A percentile compares a stretch with the other conserved stretches of the same genome.
Evolutionary conservation across 2,113 vertebrate genomes (phyloP).

Genomic region (Aphyosemion australe): DNA sequence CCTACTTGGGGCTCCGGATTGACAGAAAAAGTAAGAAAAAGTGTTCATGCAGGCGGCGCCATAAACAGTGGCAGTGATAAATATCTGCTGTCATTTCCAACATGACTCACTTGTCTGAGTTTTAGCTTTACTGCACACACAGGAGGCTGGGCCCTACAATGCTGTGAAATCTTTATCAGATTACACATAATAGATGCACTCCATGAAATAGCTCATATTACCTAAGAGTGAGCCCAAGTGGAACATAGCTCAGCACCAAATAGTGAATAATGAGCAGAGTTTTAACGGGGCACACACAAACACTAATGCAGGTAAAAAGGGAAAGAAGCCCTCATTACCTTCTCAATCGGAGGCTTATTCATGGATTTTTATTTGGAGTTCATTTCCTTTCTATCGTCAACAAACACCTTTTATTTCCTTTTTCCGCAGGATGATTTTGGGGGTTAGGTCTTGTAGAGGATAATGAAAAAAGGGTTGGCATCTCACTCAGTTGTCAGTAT

Average conservation of each 20-base stretch:
- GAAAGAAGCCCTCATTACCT: slow-evolving; percentile 39
- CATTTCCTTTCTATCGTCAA: slow-evolving; percentile 3
- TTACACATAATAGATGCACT: slow-evolving; percentile 72
- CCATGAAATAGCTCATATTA: slow-evolving; percentile 67
- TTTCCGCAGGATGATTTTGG: no score
- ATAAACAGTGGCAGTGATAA: slow-evolving; percentile 77
- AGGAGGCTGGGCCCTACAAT: slow-evolving; percentile 48
- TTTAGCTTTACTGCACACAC: slow-evolving; percentile 59
- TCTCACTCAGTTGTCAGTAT: background rate
- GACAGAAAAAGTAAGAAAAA: slow-evolving; percentile 52
- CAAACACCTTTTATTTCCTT: background rate
- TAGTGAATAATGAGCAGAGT: slow-evolving; percentile 62
- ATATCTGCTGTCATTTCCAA: slow-evolving; percentile 76
- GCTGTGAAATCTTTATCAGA: slow-evolving; percentile 65
- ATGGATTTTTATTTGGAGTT: slow-evolving; percentile 36
- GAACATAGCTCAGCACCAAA: slow-evolving; percentile 47
- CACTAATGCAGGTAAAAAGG: slow-evolving; percentile 51
- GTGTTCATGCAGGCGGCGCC: slow-evolving; percentile 51
- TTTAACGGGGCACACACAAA: slow-evolving; percentile 49
- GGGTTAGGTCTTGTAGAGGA: slow-evolving; percentile 1
- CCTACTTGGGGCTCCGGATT: slow-evolving; percentile 56
- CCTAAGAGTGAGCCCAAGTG: slow-evolving; percentile 48
- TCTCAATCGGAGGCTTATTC: slow-evolving; percentile 17
- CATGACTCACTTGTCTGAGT: slow-evolving; percentile 74
- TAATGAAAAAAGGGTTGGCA: slow-evolving; percentile 11